Conservation (phyloP, 2,797 vertebrate genomes). For the Sebastes miniatus region DNA sequence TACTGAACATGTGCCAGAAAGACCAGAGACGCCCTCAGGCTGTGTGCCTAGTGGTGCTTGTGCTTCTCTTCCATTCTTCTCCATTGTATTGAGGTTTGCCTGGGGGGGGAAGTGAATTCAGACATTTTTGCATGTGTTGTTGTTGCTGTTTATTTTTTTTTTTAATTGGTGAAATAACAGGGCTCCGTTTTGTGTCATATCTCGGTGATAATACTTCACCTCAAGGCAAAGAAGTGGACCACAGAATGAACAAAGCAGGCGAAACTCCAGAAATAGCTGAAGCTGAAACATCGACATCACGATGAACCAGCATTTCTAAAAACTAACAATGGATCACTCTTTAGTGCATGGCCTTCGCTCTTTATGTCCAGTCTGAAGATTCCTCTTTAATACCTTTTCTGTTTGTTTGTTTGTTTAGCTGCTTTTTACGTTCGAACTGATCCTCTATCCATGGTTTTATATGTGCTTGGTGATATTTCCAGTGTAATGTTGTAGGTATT, state of each 20-base stretch:
- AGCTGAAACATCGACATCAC: slow-evolving; percentile 26
- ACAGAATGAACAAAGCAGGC: not conserved
- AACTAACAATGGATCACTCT: slow-evolving; percentile 47
- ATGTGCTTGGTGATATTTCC: slow-evolving; percentile 75
- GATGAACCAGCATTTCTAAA: slow-evolving; percentile 63
- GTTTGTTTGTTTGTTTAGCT: slow-evolving; percentile 26
- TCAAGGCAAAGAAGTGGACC: slow-evolving; percentile 8
- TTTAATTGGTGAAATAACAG: slow-evolving; percentile 35
- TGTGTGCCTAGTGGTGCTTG: slow-evolving; percentile 38
- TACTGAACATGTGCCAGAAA: slow-evolving; percentile 38
- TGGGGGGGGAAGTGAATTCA: slow-evolving; percentile 4
- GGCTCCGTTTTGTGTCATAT: slow-evolving; percentile 47
- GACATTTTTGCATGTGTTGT: slow-evolving; percentile 35
- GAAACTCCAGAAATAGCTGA: slow-evolving; percentile 21
- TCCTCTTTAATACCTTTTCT: slow-evolving; percentile 43
- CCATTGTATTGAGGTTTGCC: slow-evolving; percentile 1
- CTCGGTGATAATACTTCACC: slow-evolving; percentile 7
- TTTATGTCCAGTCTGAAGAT: slow-evolving; percentile 52
- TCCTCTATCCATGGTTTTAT: slow-evolving; percentile 68
- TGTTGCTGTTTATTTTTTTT: slow-evolving; percentile 11
- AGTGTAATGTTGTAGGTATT: slow-evolving; percentile 74
- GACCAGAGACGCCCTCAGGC: slow-evolving; percentile 34
- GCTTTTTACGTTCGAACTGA: slow-evolving; percentile 55
- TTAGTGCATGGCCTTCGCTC: slow-evolving; percentile 68
- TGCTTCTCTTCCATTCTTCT: slow-evolving; percentile 38